Evolutionary conservation across 2,888 invertebrate genomes (phyloP).

Genomic region (Lasioglossum lativentre): DNA sequence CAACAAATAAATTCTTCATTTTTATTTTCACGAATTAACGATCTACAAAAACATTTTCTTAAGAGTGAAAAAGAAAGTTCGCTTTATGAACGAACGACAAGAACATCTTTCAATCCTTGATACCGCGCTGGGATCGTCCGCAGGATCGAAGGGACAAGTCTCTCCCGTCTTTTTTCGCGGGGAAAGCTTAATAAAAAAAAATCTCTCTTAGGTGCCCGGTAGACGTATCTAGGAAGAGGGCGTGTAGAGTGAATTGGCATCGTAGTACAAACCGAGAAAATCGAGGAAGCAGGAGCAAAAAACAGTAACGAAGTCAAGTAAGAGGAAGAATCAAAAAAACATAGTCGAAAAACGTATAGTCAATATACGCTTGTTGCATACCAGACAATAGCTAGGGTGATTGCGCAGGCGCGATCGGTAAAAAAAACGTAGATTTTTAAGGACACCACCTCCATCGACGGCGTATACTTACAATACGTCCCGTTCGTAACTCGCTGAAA

Average conservation of each 20-base stretch:
- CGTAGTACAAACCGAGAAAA: constrained; percentile 75
- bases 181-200: constrained; percentile 55
- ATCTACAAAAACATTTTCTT: too few species aligned
- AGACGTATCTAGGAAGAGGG: constrained; percentile 63
- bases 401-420: constrained; percentile 81
- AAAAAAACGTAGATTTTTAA: constrained; percentile 69
- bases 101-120: constrained; percentile 22
- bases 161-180: constrained; percentile 25
- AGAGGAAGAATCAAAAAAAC: neutral
- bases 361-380: constrained; percentile 80
- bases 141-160: neutral
- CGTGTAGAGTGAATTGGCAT: constrained; percentile 72
- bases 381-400: constrained; percentile 79
- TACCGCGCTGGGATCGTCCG: neutral
- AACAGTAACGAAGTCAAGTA: neutral
- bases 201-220: constrained; percentile 67
- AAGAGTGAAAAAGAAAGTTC: too few species aligned
- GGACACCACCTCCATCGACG: constrained; percentile 31
- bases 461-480: constrained; percentile 59
- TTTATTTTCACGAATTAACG: too few species aligned
- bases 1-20: too few species aligned
- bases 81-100: neutral
- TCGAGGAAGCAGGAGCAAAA: neutral
- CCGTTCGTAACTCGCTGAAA: constrained; percentile 63
- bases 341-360: constrained; percentile 65